These are phyloP conservation scores for Rhinopithecus roxellana DNA, from an alignment of 2,113 vertebrate species.

Conservation along the genomic window DNA sequence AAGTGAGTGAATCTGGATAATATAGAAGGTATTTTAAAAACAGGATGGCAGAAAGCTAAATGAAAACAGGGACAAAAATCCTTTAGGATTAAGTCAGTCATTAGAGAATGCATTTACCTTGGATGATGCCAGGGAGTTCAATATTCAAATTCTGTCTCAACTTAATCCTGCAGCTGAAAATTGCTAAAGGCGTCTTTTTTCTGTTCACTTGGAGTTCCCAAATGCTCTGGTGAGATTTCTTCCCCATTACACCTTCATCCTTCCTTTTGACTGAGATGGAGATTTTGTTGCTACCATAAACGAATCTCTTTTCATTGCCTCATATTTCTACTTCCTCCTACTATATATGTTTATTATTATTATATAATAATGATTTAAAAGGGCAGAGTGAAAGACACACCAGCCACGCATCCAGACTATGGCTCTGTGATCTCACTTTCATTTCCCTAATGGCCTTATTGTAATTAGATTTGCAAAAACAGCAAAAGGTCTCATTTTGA, in stretches of 20 bases:
- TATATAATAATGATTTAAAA: slow-evolving; percentile 73
- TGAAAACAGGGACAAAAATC: background rate
- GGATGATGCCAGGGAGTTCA: background rate
- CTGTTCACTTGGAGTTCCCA: background rate
- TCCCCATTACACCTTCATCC: background rate
- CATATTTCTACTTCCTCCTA: background rate
- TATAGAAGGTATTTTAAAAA: background rate
- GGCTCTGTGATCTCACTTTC: slow-evolving; percentile 78
- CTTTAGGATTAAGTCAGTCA: background rate
- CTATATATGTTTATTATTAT: slow-evolving; percentile 51
- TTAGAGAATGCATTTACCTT: background rate
- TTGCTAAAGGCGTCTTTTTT: background rate
- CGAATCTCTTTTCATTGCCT: background rate
- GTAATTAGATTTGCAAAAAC: slow-evolving; percentile 89
- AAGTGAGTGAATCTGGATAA: background rate
- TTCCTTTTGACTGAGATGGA: background rate
- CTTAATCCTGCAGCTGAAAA: background rate
- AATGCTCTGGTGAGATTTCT: background rate
- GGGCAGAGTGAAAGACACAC: slow-evolving; percentile 70
- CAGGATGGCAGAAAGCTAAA: background rate
- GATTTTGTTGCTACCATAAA: background rate
- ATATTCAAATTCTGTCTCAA: background rate
- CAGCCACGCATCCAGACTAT: slow-evolving; percentile 63
- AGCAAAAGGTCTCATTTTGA: slow-evolving; percentile 88
- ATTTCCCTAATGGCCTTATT: slow-evolving; percentile 84